Base-by-base conservation (phyloP, 2,888 invertebrate species). In the Pharmacophagus antenor region DNA sequence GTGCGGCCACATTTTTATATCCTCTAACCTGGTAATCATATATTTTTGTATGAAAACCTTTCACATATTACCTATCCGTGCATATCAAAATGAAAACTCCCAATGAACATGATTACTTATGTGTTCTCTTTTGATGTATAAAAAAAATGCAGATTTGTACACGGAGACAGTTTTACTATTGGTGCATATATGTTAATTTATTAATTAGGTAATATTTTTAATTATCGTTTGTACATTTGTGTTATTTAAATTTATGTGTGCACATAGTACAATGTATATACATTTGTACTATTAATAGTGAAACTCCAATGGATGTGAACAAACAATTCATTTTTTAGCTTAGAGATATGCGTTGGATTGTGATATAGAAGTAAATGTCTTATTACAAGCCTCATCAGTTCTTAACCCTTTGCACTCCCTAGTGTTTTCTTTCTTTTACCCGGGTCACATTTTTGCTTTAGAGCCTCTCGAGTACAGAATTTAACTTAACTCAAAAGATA, bases 341-440 rank as follows among this genome's bases (percentile, higher is more conserved):
- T 63, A 56, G 59, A 74, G 68, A 71, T 27, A 70, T 71, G 67
- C 68, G 68, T 68, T 79, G 80, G 82, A 84, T 81, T 84, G 85
- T 85, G 85, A 85, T 85, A 84, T 84, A 82, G 78, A 76, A 58
- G 73, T 84, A 80, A 82, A 80, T 74, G 64, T 80, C 74, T 72
- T 73, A 79, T 83, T 73, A 62, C 74, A 72, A 74, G 68, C 72
- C 73, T 72, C 70, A 62, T 56, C 59, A 62, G 48, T 54, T 58
- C 21, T 62, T 61, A 58, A n/a, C n/a, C 60, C 51, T 53, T 60
- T 58, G 56, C 53, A 57, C 46, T 46, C 51, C 23, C 37, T 51
- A 44, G 18, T 31, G n/a, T 55, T 20, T 37, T 62, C n/a, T 2
- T n/a, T n/a, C n/a, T n/a, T n/a, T n/a, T n/a, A n/a, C n/a, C n/a